These are phyloP conservation scores for Danio rerio DNA, from an alignment of 2,113 vertebrate species.

Conservation along the genomic window GRCz12tu NC_133199.1:29333501-29334000, in stretches of 20 bases:
- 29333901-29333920: slow-evolving; percentile 60
- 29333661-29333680: neutral
- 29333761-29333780: slow-evolving; percentile 15
- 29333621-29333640: neutral
- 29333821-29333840: neutral
- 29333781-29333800: slow-evolving; percentile 13
- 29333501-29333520: slow-evolving; percentile 29
- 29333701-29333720: neutral
- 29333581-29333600: neutral
- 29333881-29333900: slow-evolving; percentile 60
- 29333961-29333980: slow-evolving; percentile 42
- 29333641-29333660: slow-evolving; percentile 12
- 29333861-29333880: slow-evolving; percentile 13
- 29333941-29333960: slow-evolving; percentile 41
- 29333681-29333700: slow-evolving; percentile 4
- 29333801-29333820: neutral
- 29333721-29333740: slow-evolving; percentile 9
- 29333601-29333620: neutral
- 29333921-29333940: slow-evolving; percentile 63
- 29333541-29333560: neutral
- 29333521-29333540: neutral
- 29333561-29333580: neutral
- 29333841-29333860: slow-evolving; percentile 12
- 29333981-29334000: slow-evolving; percentile 14
- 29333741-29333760: slow-evolving; percentile 22